These are phyloP conservation scores for Muscicapa comitata DNA, from an alignment of 2,797 vertebrate species.

Conservation along the genomic window DNA sequence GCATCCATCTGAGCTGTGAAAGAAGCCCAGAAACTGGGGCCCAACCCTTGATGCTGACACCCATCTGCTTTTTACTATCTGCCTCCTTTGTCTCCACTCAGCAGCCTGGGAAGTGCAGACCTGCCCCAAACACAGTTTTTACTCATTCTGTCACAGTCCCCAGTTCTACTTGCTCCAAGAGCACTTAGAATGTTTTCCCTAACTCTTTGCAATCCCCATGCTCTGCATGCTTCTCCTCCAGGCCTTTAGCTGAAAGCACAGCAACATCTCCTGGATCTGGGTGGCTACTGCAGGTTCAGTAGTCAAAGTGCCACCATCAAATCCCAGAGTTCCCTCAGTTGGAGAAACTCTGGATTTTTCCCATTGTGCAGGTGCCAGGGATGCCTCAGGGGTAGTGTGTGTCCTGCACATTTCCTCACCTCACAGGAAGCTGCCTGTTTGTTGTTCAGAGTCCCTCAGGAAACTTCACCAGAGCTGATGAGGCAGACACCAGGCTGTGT, in stretches of 20 bases:
- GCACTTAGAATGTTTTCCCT: not conserved
- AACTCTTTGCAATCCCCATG: not conserved
- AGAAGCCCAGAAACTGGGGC: not conserved
- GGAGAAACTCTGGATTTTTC: accelerated
- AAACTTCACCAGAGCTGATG: not conserved
- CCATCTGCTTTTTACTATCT: not conserved
- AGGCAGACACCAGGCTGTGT: not conserved
- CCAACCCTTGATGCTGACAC: not conserved
- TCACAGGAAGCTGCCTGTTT: not conserved
- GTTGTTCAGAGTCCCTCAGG: not conserved
- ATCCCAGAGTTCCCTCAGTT: not conserved
- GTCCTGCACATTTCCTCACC: not conserved
- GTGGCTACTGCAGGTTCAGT: constrained; percentile 40
- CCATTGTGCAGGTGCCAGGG: accelerated
- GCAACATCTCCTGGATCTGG: constrained; percentile 65
- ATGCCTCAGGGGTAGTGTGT: accelerated
- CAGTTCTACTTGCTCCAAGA: not conserved
- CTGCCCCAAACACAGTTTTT: not conserved
- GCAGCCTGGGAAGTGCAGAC: not conserved
- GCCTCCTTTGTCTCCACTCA: not conserved
- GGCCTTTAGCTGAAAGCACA: constrained; percentile 60
- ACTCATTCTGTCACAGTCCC: accelerated
- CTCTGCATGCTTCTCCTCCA: not conserved
- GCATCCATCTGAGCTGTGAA: not conserved
- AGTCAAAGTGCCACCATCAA: not conserved